Base-by-base conservation (phyloP, 2,888 invertebrate species). In the Andrena haemorrhoa region DNA sequence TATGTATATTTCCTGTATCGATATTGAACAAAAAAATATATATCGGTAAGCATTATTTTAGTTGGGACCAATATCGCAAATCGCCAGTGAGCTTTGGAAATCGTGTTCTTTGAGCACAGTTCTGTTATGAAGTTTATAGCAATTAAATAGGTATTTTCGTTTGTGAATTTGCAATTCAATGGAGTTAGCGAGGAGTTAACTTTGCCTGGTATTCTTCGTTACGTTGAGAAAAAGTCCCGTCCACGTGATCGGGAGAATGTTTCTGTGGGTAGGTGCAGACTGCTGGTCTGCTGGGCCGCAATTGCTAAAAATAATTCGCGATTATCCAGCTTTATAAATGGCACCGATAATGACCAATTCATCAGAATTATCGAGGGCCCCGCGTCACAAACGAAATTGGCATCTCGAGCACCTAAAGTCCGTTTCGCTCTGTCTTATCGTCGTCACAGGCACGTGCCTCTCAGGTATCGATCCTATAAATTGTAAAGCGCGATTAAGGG, bases 271-370 rank as follows among this genome's bases (percentile, higher is more conserved):
- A 5, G n/a, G 12, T 76, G 64, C 33, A 71, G 29, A 64, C 56
- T n/a, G 33, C 29, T 6, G 16, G 49, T 58, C 66, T 35, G 31
- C 33, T 49, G 20, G 8, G 31, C 31, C n/a, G 10, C 12, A 12
- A 47, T n/a, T 7, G 58, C 58, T 65, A 65, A 71, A 77, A 77
- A 72, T 71, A 64, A 64, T 47, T 49, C 12, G 1, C 20, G 33
- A 12, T 41, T 49, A 70, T 41, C 53, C 70, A 56, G 23, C 31
- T 8, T 23, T 41, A 31, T 33, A 58, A 47, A 66, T 49, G 66
- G 61, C 10, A 51, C 20, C 16, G 68, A 10, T 26, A 31, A 7
- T 10, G n/a, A 51, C 20, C 29, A n/a, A 41, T 56, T 63, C 4
- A 8, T 71, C 61, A 5, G 16, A 53, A 41, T 63, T 63, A 70